Conservation (phyloP, 1,140 invertebrate genomes). For the Pararge aegeria region DNA sequence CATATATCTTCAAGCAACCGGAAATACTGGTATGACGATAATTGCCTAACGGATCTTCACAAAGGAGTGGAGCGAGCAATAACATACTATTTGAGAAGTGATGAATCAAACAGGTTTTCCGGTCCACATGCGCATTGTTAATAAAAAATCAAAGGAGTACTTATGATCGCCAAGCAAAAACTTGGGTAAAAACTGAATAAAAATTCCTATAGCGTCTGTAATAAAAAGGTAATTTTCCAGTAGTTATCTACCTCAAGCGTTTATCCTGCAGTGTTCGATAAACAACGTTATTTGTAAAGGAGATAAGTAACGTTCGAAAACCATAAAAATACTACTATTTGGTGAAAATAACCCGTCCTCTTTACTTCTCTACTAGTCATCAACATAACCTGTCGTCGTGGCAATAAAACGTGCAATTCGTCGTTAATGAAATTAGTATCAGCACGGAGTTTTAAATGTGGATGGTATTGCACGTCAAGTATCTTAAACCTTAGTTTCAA, state of each 20-base stretch:
- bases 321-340: no score
- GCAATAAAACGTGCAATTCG: no score
- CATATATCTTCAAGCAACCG: no score
- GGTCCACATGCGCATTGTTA: background rate
- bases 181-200: background rate
- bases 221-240: background rate
- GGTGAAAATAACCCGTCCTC: no score
- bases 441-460: no score
- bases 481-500: no score
- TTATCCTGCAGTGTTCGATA: background rate
- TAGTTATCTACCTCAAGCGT: background rate
- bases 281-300: background rate
- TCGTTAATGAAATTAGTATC: no score
- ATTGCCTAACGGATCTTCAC: background rate
- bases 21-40: no score
- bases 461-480: no score
- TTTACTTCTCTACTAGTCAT: no score
- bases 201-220: background rate
- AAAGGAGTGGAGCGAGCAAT: background rate
- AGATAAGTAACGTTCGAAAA: no score
- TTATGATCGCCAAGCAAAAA: background rate
- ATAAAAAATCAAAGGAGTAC: background rate
- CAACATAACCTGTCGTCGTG: no score
- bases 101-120: background rate
- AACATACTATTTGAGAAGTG: background rate